phyloP scores from a whole-genome alignment of 2,888 invertebrate species.

The Chymomyza amoena region DNA sequence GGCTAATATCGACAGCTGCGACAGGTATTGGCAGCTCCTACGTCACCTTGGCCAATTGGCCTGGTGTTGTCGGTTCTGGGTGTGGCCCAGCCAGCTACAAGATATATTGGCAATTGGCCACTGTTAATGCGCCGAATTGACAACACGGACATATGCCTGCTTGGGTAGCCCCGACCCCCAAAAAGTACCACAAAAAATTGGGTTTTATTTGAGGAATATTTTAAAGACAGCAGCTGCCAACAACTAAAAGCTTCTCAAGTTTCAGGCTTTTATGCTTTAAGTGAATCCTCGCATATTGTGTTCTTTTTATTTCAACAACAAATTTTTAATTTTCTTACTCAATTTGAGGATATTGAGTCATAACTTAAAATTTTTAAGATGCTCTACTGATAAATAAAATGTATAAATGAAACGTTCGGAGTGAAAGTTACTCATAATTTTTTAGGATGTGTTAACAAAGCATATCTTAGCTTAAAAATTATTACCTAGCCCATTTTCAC shows the following conservation, averaged over 20 bases:
- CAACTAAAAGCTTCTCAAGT: not conserved
- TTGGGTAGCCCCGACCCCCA: not conserved
- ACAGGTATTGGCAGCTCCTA: not conserved
- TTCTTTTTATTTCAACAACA: not conserved
- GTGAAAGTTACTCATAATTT: no score
- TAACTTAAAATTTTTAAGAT: no score
- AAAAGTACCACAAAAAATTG: not conserved
- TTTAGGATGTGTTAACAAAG: no score
- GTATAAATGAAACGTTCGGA: no score
- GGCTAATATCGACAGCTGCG: constrained; percentile 28
- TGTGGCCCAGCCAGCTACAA: constrained; percentile 27
- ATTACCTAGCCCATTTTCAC: no score
- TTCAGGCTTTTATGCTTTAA: not conserved
- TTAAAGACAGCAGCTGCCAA: not conserved
- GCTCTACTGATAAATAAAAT: no score
- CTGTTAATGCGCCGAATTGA: not conserved
- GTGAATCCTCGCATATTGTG: no score
- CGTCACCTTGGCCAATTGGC: constrained; percentile 10
- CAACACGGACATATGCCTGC: not conserved
- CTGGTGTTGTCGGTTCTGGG: constrained; percentile 39
- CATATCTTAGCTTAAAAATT: no score
- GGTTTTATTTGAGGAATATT: not conserved
- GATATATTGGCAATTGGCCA: not conserved
- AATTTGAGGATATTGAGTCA: no score
- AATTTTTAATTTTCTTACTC: no score